phyloP scores from a whole-genome alignment of 2,888 invertebrate species.

The Lycophotia porphyrea region DNA sequence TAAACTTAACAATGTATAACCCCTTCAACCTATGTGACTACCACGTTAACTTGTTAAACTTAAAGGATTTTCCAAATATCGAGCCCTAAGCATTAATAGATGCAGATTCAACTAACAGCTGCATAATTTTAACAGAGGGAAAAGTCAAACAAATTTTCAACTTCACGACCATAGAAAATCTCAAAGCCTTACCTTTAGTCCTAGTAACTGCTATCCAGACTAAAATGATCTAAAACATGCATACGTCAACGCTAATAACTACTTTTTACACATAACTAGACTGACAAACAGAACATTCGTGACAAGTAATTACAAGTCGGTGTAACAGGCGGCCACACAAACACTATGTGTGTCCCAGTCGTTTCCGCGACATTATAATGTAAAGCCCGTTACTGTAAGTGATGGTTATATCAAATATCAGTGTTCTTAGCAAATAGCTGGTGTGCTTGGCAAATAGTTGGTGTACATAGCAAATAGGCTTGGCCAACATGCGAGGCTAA shows the following conservation, averaged over 20 bases:
- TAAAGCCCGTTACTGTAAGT: conserved; percentile 71
- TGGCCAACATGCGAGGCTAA: conserved; percentile 67
- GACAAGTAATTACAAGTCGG: conserved; percentile 63
- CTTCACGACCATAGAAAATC: conserved; percentile 22
- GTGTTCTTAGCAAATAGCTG: conserved; percentile 63
- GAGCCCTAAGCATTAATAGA: not conserved
- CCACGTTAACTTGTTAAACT: not conserved
- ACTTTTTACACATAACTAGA: conserved; percentile 49
- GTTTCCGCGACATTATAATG: conserved; percentile 73
- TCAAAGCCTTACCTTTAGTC: not conserved
- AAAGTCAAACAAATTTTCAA: conserved; percentile 7
- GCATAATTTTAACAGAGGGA: not conserved
- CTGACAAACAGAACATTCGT: conserved; percentile 62
- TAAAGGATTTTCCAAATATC: not conserved
- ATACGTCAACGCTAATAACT: conserved; percentile 48
- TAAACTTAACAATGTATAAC: too few species aligned
- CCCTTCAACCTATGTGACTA: not conserved
- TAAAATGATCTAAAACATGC: conserved; percentile 41
- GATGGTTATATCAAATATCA: conserved; percentile 75
- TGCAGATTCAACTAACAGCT: conserved; percentile 15
- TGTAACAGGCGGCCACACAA: conserved; percentile 68
- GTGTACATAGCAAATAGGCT: conserved; percentile 57
- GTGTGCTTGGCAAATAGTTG: conserved; percentile 56
- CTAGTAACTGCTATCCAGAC: conserved; percentile 5
- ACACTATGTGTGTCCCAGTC: conserved; percentile 61